phyloP scores from a whole-genome alignment of 2,797 vertebrate genomes.

The Zonotrichia albicollis region DNA sequence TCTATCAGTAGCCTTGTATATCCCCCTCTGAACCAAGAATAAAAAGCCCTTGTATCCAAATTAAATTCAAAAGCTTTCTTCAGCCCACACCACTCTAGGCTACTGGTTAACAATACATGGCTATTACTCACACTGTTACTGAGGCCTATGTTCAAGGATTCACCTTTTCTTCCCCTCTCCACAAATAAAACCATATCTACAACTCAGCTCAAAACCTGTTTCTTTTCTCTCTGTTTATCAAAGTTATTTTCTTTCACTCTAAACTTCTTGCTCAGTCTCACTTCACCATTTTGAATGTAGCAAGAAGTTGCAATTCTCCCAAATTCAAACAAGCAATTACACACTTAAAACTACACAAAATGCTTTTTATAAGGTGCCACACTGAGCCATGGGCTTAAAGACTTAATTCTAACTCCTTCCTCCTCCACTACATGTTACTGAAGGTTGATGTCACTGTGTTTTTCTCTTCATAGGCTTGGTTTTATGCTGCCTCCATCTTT shows the following conservation, averaged over 20 bases:
- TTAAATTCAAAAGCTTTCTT: neutral
- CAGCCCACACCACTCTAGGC: neutral
- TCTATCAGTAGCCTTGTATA: neutral
- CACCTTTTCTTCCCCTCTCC: neutral
- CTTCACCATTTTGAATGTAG: neutral
- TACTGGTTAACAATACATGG: neutral
- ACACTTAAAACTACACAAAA: neutral
- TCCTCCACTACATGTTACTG: neutral
- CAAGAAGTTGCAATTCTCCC: neutral
- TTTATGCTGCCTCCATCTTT: neutral
- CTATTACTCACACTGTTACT: neutral
- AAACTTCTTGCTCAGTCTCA: neutral
- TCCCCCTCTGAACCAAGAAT: neutral
- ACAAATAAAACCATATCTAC: neutral
- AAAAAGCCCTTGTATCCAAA: neutral
- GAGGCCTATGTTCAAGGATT: neutral
- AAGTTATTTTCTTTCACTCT: neutral
- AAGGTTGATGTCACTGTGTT: neutral
- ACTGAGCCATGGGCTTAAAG: neutral
- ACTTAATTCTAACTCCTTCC: neutral
- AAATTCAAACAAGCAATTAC: neutral
- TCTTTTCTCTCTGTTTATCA: neutral
- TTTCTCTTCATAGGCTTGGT: neutral
- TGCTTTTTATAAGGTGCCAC: neutral
- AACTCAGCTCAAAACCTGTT: neutral